Percentiles rank a stretch among this genome's conserved stretches.
These are phyloP conservation scores for Aspidiotus destructor DNA, from an alignment of 2,888 invertebrate species.

Conservation along the genomic window DNA sequence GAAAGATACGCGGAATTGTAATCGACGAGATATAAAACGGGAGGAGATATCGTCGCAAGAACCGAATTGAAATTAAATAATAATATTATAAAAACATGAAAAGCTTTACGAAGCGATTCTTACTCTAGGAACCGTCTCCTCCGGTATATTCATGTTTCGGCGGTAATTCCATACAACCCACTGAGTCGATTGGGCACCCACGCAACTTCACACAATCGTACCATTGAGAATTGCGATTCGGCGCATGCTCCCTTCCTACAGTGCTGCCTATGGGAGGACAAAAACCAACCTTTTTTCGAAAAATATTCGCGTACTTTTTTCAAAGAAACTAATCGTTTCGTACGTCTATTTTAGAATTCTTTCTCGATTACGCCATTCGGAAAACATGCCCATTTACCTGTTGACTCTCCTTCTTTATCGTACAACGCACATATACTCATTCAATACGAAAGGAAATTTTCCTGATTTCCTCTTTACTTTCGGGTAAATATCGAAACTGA, in stretches of 20 bases:
- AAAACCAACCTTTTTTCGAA: conserved; percentile 2
- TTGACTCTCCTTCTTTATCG: too few relatives aligned
- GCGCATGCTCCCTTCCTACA: conserved; percentile 21
- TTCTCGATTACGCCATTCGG: background rate
- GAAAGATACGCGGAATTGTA: background rate
- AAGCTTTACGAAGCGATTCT: conserved; percentile 28
- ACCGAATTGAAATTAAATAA: conserved; percentile 8
- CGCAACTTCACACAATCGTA: conserved; percentile 29
- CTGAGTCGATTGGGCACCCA: conserved; percentile 30
- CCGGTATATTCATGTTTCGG: conserved; percentile 29
- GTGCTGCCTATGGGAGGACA: background rate
- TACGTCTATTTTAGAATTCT: too few relatives aligned
- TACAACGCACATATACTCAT: too few relatives aligned
- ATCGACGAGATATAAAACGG: background rate
- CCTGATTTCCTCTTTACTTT: too few relatives aligned
- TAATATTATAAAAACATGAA: conserved; percentile 16
- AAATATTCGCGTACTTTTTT: conserved; percentile 2
- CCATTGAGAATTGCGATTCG: conserved; percentile 19
- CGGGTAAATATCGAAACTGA: too few relatives aligned
- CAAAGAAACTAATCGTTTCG: background rate
- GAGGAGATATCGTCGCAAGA: conserved; percentile 18
- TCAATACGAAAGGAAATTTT: too few relatives aligned
- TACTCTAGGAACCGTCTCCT: conserved; percentile 23
- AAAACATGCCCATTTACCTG: too few relatives aligned
- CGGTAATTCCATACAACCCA: conserved; percentile 29